phyloP scores from a whole-genome alignment of 64 coral and sea anemone genomes.

The Montipora cactus region DNA sequence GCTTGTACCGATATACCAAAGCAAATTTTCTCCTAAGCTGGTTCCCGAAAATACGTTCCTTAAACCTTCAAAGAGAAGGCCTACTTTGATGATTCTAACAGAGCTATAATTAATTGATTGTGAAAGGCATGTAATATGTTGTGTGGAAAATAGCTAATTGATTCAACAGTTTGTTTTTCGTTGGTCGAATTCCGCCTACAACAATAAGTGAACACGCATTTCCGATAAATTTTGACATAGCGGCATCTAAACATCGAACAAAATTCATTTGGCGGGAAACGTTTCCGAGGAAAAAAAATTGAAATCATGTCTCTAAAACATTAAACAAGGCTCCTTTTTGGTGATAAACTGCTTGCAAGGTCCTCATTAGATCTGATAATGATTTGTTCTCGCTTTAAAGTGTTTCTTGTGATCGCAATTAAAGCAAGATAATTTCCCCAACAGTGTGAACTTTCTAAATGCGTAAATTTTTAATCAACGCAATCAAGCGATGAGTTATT shows the following conservation, averaged over 20 bases:
- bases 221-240: constrained; percentile 45
- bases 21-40: neutral
- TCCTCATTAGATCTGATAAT: neutral
- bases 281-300: neutral
- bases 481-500: constrained; percentile 36
- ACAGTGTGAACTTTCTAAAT: constrained; percentile 19
- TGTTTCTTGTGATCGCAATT: constrained; percentile 26
- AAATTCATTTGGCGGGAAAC: neutral
- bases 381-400: constrained; percentile 1
- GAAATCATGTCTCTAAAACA: neutral
- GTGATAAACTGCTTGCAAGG: neutral
- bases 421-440: constrained; percentile 32
- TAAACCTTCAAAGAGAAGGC: neutral
- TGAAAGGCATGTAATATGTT: constrained; percentile 55
- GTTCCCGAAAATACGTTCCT: neutral
- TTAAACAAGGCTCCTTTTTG: neutral
- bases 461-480: constrained; percentile 23
- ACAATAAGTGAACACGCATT: constrained; percentile 25
- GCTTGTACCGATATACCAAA: neutral
- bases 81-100: neutral
- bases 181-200: constrained; percentile 41
- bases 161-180: constrained; percentile 41
- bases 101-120: constrained; percentile 56
- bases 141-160: constrained; percentile 57
- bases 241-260: neutral